Evolutionary conservation across 2,797 vertebrate species (phyloP).

Genomic region (Acropternis orthonyx): DNA sequence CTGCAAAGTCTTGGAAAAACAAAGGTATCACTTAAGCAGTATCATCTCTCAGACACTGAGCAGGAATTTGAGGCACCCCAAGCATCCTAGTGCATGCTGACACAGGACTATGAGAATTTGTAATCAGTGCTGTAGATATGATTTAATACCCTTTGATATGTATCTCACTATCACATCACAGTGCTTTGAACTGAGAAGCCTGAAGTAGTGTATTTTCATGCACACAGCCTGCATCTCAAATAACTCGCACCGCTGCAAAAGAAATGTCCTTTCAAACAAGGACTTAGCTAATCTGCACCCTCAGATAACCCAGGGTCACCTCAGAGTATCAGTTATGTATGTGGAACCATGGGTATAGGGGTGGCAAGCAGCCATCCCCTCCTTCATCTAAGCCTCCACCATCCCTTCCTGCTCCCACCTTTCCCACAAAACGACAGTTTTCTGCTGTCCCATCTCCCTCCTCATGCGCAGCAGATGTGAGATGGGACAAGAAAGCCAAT

Average conservation of each 20-base stretch:
- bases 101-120: not conserved
- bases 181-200: slow-evolving; percentile 3
- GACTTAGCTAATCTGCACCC: slow-evolving; percentile 4
- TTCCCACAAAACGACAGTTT: too few relatives aligned
- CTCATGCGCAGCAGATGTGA: too few relatives aligned
- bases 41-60: not conserved
- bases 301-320: slow-evolving; percentile 25
- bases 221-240: slow-evolving; percentile 12
- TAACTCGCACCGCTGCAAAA: slow-evolving; percentile 25
- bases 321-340: not conserved
- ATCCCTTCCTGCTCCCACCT: too few relatives aligned
- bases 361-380: not conserved
- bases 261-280: slow-evolving; percentile 6
- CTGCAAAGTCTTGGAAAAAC: not conserved
- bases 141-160: slow-evolving; percentile 44
- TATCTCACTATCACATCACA: slow-evolving; percentile 53
- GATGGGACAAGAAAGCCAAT: too few relatives aligned
- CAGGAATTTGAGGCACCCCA: slow-evolving; percentile 18
- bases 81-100: not conserved
- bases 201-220: slow-evolving; percentile 24
- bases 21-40: not conserved
- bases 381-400: not conserved
- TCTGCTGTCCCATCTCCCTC: too few relatives aligned
- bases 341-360: not conserved
- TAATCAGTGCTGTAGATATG: slow-evolving; percentile 27